Conservation (phyloP, 1,140 invertebrate genomes). For the Neoseiulus cucumeris region DNA sequence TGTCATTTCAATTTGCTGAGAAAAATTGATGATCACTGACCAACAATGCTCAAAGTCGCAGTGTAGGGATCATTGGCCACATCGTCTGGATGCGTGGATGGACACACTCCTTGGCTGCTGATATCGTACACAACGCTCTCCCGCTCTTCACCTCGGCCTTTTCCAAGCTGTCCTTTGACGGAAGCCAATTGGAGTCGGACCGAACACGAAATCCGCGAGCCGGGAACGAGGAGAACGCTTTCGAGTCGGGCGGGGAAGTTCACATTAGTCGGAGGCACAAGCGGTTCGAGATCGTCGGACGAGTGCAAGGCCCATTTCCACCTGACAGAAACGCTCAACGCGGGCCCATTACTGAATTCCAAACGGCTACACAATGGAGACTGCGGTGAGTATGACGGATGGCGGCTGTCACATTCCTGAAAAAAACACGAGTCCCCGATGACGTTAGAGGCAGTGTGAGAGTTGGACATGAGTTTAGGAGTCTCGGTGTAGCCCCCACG, state of each 20-base stretch:
- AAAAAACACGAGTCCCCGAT: neutral
- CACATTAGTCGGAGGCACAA: neutral
- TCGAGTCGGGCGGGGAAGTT: neutral
- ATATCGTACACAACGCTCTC: neutral
- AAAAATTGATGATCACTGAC: neutral
- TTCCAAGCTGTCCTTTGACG: neutral
- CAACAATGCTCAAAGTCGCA: neutral
- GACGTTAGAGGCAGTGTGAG: too few species aligned
- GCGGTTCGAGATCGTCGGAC: neutral
- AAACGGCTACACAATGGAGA: neutral
- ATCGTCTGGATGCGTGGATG: neutral
- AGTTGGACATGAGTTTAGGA: too few species aligned
- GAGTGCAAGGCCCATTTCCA: conserved; percentile 4
- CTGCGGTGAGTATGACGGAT: neutral
- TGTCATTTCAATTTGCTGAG: neutral
- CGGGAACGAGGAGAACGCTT: neutral
- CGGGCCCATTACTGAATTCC: neutral
- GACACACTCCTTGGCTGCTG: neutral
- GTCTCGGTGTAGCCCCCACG: too few species aligned
- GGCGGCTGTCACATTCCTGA: neutral
- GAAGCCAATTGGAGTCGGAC: neutral
- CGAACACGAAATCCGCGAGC: neutral
- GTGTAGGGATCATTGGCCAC: neutral
- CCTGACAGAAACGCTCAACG: neutral
- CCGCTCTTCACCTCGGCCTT: neutral